Percentiles rank a stretch among this genome's conserved stretches.
Evolutionary conservation across 2,113 vertebrate species (phyloP).

Genomic region (Polypterus bichir): DNA sequence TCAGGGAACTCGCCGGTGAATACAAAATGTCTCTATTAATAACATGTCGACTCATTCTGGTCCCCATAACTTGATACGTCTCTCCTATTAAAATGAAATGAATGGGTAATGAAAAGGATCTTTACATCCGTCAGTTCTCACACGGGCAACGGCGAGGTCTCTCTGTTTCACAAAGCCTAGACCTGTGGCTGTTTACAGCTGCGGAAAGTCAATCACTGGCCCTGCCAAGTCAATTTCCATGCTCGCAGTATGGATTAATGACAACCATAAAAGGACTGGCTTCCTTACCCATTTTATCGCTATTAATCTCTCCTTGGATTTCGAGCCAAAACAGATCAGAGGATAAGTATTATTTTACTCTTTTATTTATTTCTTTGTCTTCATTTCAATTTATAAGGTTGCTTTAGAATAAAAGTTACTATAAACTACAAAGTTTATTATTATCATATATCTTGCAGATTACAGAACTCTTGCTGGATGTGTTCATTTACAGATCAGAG

Average conservation of each 20-base stretch:
- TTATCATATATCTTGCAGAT: too few relatives aligned
- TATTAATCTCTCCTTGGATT: too few relatives aligned
- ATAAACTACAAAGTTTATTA: too few relatives aligned
- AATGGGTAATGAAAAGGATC: slow-evolving; percentile 31
- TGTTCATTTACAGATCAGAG: too few relatives aligned
- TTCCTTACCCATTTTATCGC: too few relatives aligned
- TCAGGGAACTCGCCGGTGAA: slow-evolving; percentile 10
- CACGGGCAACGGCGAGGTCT: slow-evolving; percentile 20
- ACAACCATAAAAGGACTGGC: slow-evolving; percentile 1
- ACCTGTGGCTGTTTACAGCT: neutral
- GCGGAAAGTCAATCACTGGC: slow-evolving; percentile 11
- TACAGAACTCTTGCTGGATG: too few relatives aligned
- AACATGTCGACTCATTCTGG: slow-evolving; percentile 28
- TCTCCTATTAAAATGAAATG: slow-evolving; percentile 37
- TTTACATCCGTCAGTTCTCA: slow-evolving; percentile 28
- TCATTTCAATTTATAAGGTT: too few relatives aligned
- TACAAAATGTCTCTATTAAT: slow-evolving; percentile 33
- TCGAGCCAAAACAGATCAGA: too few relatives aligned
- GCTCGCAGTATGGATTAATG: slow-evolving; percentile 29
- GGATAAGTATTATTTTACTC: neutral
- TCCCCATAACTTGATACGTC: slow-evolving; percentile 26
- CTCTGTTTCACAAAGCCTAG: neutral
- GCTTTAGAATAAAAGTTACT: too few relatives aligned
- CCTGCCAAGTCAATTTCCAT: slow-evolving; percentile 21
- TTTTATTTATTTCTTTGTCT: neutral